Conservation (phyloP, 2,888 invertebrate species). For the Ophion ventricosus region DNA sequence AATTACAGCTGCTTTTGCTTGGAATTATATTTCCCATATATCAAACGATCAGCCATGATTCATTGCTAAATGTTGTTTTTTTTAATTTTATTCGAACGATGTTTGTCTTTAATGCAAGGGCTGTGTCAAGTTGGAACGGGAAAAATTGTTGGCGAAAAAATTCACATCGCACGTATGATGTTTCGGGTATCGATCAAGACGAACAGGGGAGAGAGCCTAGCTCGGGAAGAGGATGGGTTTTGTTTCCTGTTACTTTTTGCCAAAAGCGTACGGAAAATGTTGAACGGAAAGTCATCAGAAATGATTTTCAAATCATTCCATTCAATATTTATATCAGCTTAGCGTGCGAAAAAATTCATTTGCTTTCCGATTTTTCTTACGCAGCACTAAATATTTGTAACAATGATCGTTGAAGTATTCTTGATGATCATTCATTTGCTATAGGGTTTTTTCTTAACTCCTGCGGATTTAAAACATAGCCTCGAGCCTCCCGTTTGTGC, state of each 20-base stretch:
- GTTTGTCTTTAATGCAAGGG: constrained; percentile 6
- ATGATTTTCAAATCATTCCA: background rate
- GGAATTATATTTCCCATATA: background rate
- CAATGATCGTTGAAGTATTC: background rate
- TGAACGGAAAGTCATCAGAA: too few species aligned
- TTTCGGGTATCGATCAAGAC: background rate
- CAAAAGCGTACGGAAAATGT: too few species aligned
- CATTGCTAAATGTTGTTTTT: background rate
- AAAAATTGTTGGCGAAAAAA: constrained; percentile 2
- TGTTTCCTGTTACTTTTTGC: too few species aligned
- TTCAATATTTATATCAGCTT: background rate
- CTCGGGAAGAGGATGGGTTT: background rate
- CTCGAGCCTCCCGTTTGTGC: background rate
- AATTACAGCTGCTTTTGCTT: too few species aligned
- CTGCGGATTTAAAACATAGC: background rate
- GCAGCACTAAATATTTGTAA: background rate
- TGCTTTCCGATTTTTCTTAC: constrained; percentile 20
- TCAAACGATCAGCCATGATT: background rate
- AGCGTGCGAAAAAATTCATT: background rate
- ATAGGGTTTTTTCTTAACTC: background rate
- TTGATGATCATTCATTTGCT: background rate
- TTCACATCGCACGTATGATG: constrained; percentile 1
- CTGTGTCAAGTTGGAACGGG: constrained; percentile 9
- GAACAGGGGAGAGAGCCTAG: background rate
- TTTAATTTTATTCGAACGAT: constrained; percentile 18